Conservation (phyloP, 1,140 invertebrate genomes). For the Asbolus verrucosus region DNA sequence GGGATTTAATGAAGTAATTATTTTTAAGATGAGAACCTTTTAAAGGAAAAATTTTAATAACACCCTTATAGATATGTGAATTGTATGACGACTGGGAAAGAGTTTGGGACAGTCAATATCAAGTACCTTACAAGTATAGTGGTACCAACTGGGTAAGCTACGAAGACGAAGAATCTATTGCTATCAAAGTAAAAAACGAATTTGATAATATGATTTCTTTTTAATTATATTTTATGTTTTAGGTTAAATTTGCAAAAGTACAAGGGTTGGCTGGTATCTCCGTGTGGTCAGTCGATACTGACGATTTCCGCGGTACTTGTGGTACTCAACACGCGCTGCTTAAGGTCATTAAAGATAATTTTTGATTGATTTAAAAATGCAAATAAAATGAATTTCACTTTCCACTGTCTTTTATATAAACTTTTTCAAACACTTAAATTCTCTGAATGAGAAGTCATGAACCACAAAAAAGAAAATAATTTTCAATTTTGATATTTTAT, state of each 20-base stretch:
- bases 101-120: constrained; percentile 66
- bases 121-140: constrained; percentile 74
- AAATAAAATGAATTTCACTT: too few relatives aligned
- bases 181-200: constrained; percentile 66
- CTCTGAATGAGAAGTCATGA: too few relatives aligned
- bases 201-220: not conserved
- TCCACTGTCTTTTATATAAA: too few relatives aligned
- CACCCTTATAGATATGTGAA: constrained; percentile 3
- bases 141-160: constrained; percentile 80
- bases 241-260: constrained; percentile 46
- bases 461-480: too few relatives aligned
- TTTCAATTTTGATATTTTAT: too few relatives aligned
- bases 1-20: constrained; percentile 71
- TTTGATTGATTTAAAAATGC: too few relatives aligned
- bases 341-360: constrained; percentile 68
- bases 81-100: constrained; percentile 59
- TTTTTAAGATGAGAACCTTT: not conserved
- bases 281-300: constrained; percentile 80
- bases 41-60: too few relatives aligned
- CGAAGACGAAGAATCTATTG: constrained; percentile 72
- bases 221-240: not conserved
- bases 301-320: constrained; percentile 75
- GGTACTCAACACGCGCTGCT: constrained; percentile 71
- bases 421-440: too few relatives aligned
- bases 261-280: constrained; percentile 73